These are phyloP conservation scores for Drosophila subpulchrella DNA, from an alignment of 1,140 invertebrate species.

Conservation along the genomic window DNA sequence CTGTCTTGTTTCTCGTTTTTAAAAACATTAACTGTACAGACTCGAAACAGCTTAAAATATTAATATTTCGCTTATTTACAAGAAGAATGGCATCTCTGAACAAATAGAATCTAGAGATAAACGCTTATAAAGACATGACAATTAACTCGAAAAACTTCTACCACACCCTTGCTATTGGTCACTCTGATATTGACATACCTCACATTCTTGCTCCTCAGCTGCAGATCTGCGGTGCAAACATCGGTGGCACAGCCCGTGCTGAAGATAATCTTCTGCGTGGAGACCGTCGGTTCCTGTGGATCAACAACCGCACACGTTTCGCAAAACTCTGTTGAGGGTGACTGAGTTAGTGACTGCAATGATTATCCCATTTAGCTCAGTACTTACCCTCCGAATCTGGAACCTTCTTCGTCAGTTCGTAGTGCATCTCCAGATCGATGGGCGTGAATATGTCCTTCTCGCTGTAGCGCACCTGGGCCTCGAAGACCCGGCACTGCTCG, in stretches of 20 bases:
- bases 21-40: too few species aligned
- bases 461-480: conserved; percentile 70
- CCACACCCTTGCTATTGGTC: too few species aligned
- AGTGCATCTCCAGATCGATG: conserved; percentile 83
- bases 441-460: conserved; percentile 84
- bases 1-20: too few species aligned
- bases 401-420: conserved; percentile 72
- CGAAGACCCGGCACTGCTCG: conserved; percentile 67
- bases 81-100: too few species aligned
- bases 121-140: too few species aligned
- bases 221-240: conserved; percentile 84
- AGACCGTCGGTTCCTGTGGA: conserved; percentile 76
- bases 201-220: conserved; percentile 60
- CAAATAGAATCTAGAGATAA: too few species aligned
- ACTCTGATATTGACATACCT: conserved; percentile 25
- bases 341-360: neutral
- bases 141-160: too few species aligned
- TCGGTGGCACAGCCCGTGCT: conserved; percentile 79
- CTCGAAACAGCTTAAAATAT: too few species aligned
- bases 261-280: conserved; percentile 76
- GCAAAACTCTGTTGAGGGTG: conserved; percentile 60
- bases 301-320: conserved; percentile 78
- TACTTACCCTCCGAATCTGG: conserved; percentile 69
- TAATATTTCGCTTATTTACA: too few species aligned
- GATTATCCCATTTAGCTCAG: accelerated